Evolutionary conservation across 2,113 vertebrate genomes (phyloP).

Genomic region (Hystrix cristata): DNA sequence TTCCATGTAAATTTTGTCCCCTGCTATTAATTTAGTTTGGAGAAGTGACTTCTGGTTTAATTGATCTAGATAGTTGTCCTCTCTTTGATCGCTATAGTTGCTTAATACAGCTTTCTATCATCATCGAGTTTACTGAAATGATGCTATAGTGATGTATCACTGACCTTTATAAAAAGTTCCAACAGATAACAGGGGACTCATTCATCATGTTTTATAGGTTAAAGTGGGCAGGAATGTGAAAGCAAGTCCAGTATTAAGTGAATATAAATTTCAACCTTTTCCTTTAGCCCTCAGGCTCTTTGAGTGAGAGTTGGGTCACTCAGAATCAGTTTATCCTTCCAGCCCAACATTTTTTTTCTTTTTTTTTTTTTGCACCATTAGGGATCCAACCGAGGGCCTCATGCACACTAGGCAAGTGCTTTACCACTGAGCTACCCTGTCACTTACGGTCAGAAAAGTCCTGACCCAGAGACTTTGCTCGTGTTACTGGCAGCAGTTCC

Average conservation of each 20-base stretch:
- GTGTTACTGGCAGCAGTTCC: not conserved
- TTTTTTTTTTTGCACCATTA: too few species aligned
- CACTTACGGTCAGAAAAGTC: not conserved
- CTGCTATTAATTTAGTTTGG: not conserved
- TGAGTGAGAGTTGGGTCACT: not conserved
- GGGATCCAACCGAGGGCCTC: not conserved
- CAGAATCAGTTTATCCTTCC: not conserved
- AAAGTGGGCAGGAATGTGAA: not conserved
- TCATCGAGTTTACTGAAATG: not conserved
- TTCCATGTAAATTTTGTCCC: not conserved
- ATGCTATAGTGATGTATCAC: not conserved
- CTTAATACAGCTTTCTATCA: not conserved
- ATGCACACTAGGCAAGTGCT: not conserved
- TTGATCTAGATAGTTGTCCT: not conserved
- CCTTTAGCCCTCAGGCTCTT: conserved; percentile 3
- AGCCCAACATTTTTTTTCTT: not conserved
- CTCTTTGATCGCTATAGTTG: not conserved
- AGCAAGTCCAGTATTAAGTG: not conserved
- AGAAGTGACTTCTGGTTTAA: not conserved
- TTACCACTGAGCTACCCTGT: not conserved
- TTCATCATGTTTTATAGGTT: not conserved
- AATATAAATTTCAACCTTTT: not conserved
- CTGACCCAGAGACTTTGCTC: not conserved
- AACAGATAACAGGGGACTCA: not conserved
- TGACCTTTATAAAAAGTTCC: not conserved